Percentiles rank a stretch among this genome's conserved stretches.
Conservation (phyloP, 2,113 vertebrate genomes). For the Coptodon rendalli region DNA sequence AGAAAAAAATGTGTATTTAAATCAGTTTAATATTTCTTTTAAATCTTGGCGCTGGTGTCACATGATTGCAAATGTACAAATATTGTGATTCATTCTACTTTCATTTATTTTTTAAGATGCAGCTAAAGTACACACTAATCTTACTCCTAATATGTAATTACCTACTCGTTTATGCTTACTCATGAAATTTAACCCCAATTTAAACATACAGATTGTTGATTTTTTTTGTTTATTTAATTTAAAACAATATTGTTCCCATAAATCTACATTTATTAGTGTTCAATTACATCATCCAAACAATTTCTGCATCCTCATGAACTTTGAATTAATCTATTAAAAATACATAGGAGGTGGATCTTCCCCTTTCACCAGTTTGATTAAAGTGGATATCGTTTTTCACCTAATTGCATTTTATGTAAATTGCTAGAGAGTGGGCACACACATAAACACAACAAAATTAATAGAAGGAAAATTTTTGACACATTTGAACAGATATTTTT, state of each 20-base stretch:
- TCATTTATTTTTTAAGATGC: not conserved
- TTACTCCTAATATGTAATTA: not conserved
- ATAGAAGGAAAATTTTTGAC: no score
- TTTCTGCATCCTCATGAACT: not conserved
- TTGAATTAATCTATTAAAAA: rapidly evolving
- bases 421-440: not conserved
- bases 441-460: not conserved
- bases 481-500: not conserved
- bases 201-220: not conserved
- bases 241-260: not conserved
- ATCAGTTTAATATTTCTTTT: rapidly evolving
- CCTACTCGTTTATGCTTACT: not conserved
- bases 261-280: not conserved
- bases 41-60: rapidly evolving
- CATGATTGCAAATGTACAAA: not conserved
- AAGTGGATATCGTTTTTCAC: rapidly evolving
- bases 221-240: not conserved
- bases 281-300: not conserved
- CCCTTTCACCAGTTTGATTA: not conserved
- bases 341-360: rapidly evolving
- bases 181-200: not conserved
- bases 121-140: not conserved
- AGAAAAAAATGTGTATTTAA: not conserved
- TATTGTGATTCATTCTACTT: rapidly evolving
- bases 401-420: not conserved